phyloP scores from a whole-genome alignment of 2,888 invertebrate genomes.

The Tiliacea citrago region DNA sequence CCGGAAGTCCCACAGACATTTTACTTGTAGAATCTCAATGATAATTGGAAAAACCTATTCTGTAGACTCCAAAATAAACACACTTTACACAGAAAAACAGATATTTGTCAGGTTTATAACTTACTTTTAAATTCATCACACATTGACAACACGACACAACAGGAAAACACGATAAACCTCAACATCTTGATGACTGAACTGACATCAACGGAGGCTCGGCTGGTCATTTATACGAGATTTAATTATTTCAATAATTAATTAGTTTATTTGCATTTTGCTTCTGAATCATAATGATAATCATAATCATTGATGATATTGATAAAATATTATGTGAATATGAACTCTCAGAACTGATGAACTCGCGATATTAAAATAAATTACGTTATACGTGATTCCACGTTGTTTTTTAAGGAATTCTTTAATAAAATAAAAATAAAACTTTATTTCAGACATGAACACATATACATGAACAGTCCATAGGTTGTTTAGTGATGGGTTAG shows the following conservation, averaged over 20 bases:
- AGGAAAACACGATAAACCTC: conserved; percentile 29
- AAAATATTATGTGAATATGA: background rate
- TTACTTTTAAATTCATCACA: conserved; percentile 10
- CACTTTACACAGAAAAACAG: background rate
- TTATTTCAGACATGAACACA: no score
- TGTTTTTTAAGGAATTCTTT: no score
- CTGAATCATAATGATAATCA: background rate
- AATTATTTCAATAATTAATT: background rate
- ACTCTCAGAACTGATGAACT: conserved; percentile 12
- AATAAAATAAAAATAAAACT: no score
- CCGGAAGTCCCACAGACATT: background rate
- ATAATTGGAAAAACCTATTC: background rate
- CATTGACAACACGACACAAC: conserved; percentile 18
- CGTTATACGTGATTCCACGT: no score
- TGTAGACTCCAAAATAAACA: background rate
- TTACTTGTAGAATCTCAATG: background rate
- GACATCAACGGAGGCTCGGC: background rate
- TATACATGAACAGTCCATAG: no score
- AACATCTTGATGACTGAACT: conserved; percentile 42
- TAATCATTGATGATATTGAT: background rate
- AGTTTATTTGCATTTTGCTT: conserved; percentile 10
- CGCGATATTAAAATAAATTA: background rate
- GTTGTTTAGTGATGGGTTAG: no score
- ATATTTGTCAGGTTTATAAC: background rate
- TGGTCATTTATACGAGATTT: conserved; percentile 35